Evolutionary conservation across 2,888 invertebrate genomes (phyloP).

Genomic region (Autographa gamma): DNA sequence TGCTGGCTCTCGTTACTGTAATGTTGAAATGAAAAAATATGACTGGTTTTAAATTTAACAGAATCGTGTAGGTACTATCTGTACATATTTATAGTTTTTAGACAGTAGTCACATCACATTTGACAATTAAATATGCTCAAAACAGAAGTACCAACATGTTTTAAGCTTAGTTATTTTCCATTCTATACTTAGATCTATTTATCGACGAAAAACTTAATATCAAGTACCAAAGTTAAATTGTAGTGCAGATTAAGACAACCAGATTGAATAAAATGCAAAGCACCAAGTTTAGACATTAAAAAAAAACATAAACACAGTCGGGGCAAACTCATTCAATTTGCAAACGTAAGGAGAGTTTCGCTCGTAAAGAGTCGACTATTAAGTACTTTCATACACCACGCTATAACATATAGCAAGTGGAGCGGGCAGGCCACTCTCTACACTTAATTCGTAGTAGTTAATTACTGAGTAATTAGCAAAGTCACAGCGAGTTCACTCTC

Average conservation of each 20-base stretch:
- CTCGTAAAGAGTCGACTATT: conserved; percentile 74
- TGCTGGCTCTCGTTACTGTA: conserved; percentile 32
- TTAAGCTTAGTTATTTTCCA: too few species aligned
- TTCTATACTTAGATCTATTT: conserved; percentile 1
- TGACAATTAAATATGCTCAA: too few species aligned
- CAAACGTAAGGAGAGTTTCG: conserved; percentile 67
- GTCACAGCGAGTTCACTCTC: conserved; percentile 81
- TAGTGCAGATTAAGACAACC: conserved; percentile 13
- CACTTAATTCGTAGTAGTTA: conserved; percentile 83
- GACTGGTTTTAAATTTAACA: background rate
- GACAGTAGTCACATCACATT: too few species aligned
- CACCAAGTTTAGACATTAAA: conserved; percentile 36
- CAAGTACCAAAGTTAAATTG: conserved; percentile 25
- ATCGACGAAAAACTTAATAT: conserved; percentile 9
- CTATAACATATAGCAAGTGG: conserved; percentile 87
- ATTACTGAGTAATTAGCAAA: conserved; percentile 82
- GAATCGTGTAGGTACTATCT: background rate
- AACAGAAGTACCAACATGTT: too few species aligned
- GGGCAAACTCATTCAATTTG: conserved; percentile 66
- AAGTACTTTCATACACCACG: conserved; percentile 83
- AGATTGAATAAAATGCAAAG: conserved; percentile 36
- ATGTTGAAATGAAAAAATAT: conserved; percentile 18
- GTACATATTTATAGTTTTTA: too few species aligned
- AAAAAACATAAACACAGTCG: conserved; percentile 59
- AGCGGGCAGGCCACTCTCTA: conserved; percentile 87